phyloP scores from a whole-genome alignment of 2,113 vertebrate genomes.

The Malaclemys terrapin region DNA sequence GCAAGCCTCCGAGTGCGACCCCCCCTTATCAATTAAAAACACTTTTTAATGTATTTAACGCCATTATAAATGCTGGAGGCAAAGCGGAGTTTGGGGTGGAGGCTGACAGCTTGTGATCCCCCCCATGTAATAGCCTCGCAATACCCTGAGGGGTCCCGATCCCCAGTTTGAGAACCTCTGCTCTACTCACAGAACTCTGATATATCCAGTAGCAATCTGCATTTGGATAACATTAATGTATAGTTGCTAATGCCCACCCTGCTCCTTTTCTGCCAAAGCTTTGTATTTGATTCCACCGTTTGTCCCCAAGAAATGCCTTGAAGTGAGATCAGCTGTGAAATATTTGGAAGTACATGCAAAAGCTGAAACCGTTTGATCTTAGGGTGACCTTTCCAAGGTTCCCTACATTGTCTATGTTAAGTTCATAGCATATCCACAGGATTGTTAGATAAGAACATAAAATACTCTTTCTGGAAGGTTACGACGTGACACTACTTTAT shows the following conservation, averaged over 20 bases:
- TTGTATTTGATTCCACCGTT: neutral
- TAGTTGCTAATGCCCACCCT: neutral
- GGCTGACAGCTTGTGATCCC: too few species aligned
- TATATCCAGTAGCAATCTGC: rapidly evolving
- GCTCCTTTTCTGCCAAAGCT: neutral
- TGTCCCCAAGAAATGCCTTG: neutral
- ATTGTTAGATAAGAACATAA: neutral
- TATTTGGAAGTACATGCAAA: neutral
- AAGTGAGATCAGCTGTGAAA: neutral
- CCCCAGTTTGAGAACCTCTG: too few species aligned
- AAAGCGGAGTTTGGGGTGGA: too few species aligned
- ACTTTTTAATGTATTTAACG: too few species aligned
- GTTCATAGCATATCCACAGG: too few species aligned
- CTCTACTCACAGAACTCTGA: too few species aligned
- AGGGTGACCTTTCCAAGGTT: neutral
- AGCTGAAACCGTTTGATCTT: neutral
- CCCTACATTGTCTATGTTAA: too few species aligned
- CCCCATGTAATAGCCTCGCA: too few species aligned
- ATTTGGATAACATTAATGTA: neutral
- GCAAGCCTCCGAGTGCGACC: too few species aligned
- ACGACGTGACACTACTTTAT: neutral
- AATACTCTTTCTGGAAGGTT: neutral
- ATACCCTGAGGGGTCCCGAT: too few species aligned
- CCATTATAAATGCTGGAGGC: too few species aligned
- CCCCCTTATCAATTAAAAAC: too few species aligned